Percentiles rank a stretch among this genome's conserved stretches.
Conservation (phyloP, 2,113 vertebrate genomes). For the Propithecus coquereli region DNA sequence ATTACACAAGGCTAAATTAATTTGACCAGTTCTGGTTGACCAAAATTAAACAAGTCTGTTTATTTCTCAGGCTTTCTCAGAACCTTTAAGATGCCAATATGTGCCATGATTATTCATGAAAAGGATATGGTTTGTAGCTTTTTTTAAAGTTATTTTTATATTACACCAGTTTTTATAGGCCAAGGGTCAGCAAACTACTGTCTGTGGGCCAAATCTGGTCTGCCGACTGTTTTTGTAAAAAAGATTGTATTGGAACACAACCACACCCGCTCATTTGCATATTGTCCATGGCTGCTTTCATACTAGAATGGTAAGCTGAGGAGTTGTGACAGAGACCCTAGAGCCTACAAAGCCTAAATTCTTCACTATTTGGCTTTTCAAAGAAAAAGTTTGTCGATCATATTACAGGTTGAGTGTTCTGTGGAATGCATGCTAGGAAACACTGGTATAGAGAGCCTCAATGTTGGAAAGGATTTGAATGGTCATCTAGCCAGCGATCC, state of each 20-base stretch:
- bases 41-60: neutral
- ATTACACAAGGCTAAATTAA: neutral
- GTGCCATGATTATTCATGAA: neutral
- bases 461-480: neutral
- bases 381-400: neutral
- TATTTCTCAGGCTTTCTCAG: neutral
- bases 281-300: neutral
- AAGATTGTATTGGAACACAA: neutral
- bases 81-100: neutral
- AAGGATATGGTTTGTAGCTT: neutral
- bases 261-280: neutral
- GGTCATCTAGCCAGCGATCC: neutral
- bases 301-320: neutral
- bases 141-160: constrained; percentile 29
- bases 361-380: neutral
- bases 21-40: neutral
- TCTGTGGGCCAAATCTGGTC: neutral
- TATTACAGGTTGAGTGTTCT: neutral
- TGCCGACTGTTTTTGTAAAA: neutral
- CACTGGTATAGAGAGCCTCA: neutral
- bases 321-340: neutral
- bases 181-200: neutral
- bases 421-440: neutral
- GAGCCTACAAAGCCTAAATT: neutral
- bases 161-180: neutral